Evolutionary conservation across 2,888 invertebrate genomes (phyloP), one percentile per base, ranked within the genome.

Genomic region (Ophioninae sp.): DNA sequence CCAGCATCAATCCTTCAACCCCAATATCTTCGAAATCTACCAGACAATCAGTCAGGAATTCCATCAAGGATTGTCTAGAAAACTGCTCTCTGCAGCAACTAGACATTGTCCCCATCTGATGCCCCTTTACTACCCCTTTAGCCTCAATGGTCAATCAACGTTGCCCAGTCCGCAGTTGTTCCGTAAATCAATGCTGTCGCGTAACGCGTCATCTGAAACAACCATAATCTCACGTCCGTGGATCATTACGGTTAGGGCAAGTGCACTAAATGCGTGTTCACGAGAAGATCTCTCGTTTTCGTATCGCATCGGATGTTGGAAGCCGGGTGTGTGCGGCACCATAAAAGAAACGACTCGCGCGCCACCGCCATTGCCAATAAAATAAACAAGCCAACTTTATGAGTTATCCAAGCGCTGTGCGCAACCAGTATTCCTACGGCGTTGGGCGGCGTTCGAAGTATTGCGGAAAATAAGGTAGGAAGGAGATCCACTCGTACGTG

Each of bases 351-450:
- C 63, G 44, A 22, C 39, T 56, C 22, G 56, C 68, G 41, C 77
- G 65, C 59, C 67, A 69, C 41, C 72, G 41, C 39, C 71, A 74
- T 79, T 69, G 72, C 76, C 86, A 85, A 86, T 85, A 85, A 86
- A 86, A 86, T 83, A 85, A 86, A 83, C 83, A 85, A 85, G 81
- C 71, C 74, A 75, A 76, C 76, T 86, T 86, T 83, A 86, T 85
- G 86, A 86, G 83, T 85, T 83, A 83, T 83, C 71, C 51, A 61
- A 51, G 64, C 74, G 59, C 17, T 64, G 56, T 61, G 67, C 51
- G 51, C 51, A 30, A 58, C 71, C 58, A 73, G 56, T 61, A 51
- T 78, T 74, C 73, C 64, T 74, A 71, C 20, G 64, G 74, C 71
- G 59, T 65, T 79, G 72, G 69, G 78, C 78, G 78, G 73, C 69